Conservation (phyloP, 2,888 invertebrate genomes). For the Dascillus cervinus region DNA sequence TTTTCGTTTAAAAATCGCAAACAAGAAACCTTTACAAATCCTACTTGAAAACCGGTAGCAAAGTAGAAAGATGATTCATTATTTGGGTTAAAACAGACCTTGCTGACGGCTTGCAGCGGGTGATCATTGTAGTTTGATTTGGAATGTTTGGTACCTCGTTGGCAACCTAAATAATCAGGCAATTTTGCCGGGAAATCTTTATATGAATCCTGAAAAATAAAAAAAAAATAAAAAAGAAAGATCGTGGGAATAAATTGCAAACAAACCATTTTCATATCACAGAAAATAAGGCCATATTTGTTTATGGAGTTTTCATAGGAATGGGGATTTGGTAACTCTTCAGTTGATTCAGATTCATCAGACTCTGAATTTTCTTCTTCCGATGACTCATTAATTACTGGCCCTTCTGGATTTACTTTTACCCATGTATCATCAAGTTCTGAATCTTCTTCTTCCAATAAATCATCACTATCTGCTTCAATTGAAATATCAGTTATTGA, state of each 20-base stretch:
- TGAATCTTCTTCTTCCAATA: no score
- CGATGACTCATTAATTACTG: no score
- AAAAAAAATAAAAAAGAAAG: conserved; percentile 1
- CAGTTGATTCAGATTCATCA: no score
- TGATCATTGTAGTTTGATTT: conserved; percentile 27
- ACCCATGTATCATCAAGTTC: no score
- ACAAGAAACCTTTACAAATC: conserved; percentile 38
- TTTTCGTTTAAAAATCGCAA: conserved; percentile 31
- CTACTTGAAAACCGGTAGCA: conserved; percentile 43
- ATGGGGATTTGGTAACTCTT: conserved; percentile 4
- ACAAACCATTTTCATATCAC: conserved; percentile 32
- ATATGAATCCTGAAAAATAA: conserved; percentile 11
- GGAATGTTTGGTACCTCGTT: conserved; percentile 12
- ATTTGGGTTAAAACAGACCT: conserved; percentile 44
- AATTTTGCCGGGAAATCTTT: conserved; percentile 13
- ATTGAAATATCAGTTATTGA: no score
- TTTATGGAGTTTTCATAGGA: conserved; percentile 42
- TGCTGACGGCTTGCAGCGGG: conserved; percentile 32
- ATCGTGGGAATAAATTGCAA: no score
- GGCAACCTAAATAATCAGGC: conserved; percentile 9
- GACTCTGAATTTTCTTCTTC: no score
- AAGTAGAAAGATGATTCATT: conserved; percentile 37
- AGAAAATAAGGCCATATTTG: conserved; percentile 46
- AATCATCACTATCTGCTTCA: no score
- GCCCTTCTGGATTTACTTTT: no score